phyloP scores from a whole-genome alignment of 2,888 invertebrate genomes.

The Papilio protenor region DNA sequence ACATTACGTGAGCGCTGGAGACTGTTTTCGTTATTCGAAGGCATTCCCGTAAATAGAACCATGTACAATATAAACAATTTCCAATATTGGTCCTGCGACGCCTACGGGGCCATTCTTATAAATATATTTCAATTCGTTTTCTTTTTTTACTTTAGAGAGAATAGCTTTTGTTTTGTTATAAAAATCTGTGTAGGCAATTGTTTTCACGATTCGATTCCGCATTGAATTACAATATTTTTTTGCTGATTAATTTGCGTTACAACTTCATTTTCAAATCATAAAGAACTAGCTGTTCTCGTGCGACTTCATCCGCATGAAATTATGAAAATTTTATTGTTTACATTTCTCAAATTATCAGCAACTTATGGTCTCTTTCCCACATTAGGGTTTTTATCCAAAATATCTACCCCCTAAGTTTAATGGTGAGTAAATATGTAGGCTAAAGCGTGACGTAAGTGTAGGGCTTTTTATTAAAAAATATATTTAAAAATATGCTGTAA shows the following conservation, averaged over 20 bases:
- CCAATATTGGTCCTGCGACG: conserved; percentile 33
- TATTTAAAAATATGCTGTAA: too few relatives aligned
- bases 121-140: conserved; percentile 12
- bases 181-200: neutral
- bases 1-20: conserved; percentile 38
- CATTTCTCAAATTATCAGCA: too few relatives aligned
- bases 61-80: conserved; percentile 42
- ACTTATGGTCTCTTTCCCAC: too few relatives aligned
- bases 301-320: too few relatives aligned
- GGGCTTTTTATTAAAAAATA: too few relatives aligned
- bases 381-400: too few relatives aligned
- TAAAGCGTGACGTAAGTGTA: too few relatives aligned
- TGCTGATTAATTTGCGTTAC: neutral
- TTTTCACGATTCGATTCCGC: neutral
- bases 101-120: conserved; percentile 30
- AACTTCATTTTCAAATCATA: neutral
- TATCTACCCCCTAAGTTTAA: too few relatives aligned
- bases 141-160: conserved; percentile 22
- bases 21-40: conserved; percentile 38
- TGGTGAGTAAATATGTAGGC: too few relatives aligned
- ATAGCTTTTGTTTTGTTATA: conserved; percentile 27
- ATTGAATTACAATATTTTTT: neutral
- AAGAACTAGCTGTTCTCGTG: too few relatives aligned
- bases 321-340: too few relatives aligned
- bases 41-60: conserved; percentile 38